Evolutionary conservation across 2,888 invertebrate species (phyloP), one percentile per base, ranked within the genome.

Genomic region (Philaethria dido): DNA sequence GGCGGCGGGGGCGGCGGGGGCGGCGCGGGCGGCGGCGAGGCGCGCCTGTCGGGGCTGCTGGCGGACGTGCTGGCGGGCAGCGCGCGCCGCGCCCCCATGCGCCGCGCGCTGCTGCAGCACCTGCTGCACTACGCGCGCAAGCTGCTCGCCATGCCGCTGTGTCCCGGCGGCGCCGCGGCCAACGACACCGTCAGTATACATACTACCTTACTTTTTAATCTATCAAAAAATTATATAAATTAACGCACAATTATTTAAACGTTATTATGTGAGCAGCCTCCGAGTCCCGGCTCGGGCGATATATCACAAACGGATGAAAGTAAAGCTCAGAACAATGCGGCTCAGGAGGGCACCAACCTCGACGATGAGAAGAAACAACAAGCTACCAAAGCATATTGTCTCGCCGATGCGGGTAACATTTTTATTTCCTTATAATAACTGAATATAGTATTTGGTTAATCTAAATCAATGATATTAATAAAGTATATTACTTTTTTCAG

Each of bases 301-400:
- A 86, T 84, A 73, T 93, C 93, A 59, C 97, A 97, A 89, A 98
- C 97, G 0, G 97, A 98, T 82, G 97, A 98, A 86, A 96, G 95
- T 82, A 97, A 97, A 92, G 96, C 96, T 69, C 93, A 86, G 68
- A 78, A 75, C 68, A 73, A 62, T 48, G 73, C 69, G n/a, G 73
- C 79, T 14, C 75, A 79, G 1, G 87, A 87, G 63, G 76, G 80
- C 52, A 85, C 85, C 73, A 90, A 93, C 74, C 75, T 91, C 5
- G 92, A 92, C 62, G 92, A 92, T 70, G 92, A 92, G 76, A 78
- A 85, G 70, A 92, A 92, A 69, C 91, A 90, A 72, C 88, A 87
- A 66, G 89, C 92, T 0, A 89, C 92, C 16, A 88, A 92, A 63
- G 91, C 94, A 62, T 95, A 96, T 9, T 96, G 95, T 81, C 94